Evolutionary conservation across 2,113 vertebrate species (phyloP).

Genomic region (Albula glossodonta): DNA sequence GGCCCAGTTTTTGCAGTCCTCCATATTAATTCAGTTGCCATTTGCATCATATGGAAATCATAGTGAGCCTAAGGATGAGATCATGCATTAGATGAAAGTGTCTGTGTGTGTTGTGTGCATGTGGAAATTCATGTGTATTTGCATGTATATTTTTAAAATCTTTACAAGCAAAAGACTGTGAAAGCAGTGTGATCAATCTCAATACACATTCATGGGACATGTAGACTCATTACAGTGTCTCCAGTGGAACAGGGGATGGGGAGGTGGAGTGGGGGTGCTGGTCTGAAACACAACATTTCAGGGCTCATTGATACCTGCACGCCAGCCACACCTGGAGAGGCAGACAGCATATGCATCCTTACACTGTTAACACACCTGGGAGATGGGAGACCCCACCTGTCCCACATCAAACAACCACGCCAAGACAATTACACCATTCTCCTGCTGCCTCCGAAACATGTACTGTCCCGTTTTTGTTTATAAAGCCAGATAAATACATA

Average conservation of each 20-base stretch:
- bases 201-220: neutral
- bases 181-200: neutral
- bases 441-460: neutral
- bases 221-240: slow-evolving; percentile 19
- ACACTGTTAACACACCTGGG: slow-evolving; percentile 11
- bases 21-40: neutral
- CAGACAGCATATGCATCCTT: slow-evolving; percentile 17
- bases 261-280: neutral
- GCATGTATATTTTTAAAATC: neutral
- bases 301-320: neutral
- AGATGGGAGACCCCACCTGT: slow-evolving; percentile 8
- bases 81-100: too few species aligned
- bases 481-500: neutral
- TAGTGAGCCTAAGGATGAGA: neutral
- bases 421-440: slow-evolving; percentile 9
- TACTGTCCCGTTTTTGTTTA: neutral
- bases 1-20: neutral
- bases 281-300: neutral
- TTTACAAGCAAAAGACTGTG: neutral
- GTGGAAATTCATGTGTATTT: neutral
- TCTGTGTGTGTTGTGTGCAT: neutral
- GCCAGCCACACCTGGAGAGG: neutral
- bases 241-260: neutral
- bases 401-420: slow-evolving; percentile 16
- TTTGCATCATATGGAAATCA: slow-evolving; percentile 27